Evolutionary conservation across 2,113 vertebrate genomes (phyloP).

Genomic region (Gadus macrocephalus): DNA sequence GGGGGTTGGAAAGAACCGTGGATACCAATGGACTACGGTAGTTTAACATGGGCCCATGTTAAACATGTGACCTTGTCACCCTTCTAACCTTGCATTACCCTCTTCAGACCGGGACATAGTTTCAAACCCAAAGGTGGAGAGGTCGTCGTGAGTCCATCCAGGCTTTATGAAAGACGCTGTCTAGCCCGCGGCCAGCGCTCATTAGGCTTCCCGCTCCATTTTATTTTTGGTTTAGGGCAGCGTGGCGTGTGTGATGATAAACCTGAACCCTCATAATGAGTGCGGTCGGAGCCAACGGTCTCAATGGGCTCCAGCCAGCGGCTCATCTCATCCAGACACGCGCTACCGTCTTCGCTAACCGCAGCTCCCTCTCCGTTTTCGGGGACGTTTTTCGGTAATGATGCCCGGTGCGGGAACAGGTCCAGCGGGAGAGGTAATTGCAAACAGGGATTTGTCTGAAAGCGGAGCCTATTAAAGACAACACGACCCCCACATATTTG

Average conservation of each 20-base stretch:
- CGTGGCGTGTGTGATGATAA: constrained; percentile 58
- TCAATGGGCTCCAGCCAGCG: constrained; percentile 41
- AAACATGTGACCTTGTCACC: background rate
- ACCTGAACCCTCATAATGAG: constrained; percentile 54
- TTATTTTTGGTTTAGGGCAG: constrained; percentile 52
- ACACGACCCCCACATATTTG: constrained; percentile 62
- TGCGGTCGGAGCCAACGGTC: constrained; percentile 38
- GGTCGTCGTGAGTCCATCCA: constrained; percentile 22
- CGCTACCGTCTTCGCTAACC: constrained; percentile 53
- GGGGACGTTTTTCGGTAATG: constrained; percentile 59
- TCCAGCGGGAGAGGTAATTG: constrained; percentile 54
- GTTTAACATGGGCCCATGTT: background rate
- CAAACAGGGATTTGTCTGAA: constrained; percentile 48
- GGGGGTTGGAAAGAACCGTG: too few relatives aligned
- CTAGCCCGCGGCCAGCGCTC: constrained; percentile 27
- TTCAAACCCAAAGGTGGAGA: constrained; percentile 17
- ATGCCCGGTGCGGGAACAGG: constrained; percentile 54
- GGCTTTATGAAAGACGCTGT: constrained; percentile 15
- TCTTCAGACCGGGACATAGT: background rate
- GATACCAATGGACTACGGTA: background rate
- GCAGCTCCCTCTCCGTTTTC: constrained; percentile 47
- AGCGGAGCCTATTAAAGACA: constrained; percentile 57
- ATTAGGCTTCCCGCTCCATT: constrained; percentile 38
- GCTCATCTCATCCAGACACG: constrained; percentile 47
- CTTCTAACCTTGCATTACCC: background rate